Evolutionary conservation across 2,113 vertebrate genomes (phyloP).

Genomic region (Mesitornis unicolor): DNA sequence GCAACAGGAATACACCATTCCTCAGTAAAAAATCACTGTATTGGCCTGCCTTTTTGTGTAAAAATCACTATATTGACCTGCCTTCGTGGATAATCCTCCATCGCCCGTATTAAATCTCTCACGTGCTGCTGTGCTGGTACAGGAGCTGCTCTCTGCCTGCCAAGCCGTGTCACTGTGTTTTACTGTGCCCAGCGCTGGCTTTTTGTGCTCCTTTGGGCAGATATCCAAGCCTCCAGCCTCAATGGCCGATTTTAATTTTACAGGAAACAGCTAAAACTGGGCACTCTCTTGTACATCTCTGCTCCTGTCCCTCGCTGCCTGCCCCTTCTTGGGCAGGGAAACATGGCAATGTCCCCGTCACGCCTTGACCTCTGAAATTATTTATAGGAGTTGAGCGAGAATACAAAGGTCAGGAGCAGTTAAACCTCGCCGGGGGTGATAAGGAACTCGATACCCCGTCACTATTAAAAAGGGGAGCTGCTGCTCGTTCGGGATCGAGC

Average conservation of each 20-base stretch:
- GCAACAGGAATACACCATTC: not conserved
- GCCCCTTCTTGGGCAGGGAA: not conserved
- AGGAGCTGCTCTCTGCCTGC: not conserved
- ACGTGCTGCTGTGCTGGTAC: not conserved
- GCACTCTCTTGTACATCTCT: not conserved
- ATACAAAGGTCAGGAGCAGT: not conserved
- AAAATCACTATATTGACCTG: accelerated
- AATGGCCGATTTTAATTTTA: accelerated
- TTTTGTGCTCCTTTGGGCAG: not conserved
- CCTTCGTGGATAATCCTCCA: not conserved
- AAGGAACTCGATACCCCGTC: not conserved
- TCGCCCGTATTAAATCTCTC: not conserved
- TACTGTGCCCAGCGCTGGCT: not conserved
- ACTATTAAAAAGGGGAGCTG: not conserved
- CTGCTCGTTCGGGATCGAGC: not conserved
- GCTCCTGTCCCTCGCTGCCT: not conserved
- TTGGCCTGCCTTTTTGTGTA: not conserved
- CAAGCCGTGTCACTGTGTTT: not conserved
- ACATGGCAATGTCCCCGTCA: not conserved
- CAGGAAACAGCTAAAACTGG: not conserved
- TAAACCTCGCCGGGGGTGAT: not conserved
- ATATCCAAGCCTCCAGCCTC: no score
- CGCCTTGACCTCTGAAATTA: not conserved
- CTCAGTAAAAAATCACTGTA: accelerated
- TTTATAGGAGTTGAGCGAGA: not conserved